Conservation (phyloP, 1,140 invertebrate genomes). For the Sipha flava region DNA sequence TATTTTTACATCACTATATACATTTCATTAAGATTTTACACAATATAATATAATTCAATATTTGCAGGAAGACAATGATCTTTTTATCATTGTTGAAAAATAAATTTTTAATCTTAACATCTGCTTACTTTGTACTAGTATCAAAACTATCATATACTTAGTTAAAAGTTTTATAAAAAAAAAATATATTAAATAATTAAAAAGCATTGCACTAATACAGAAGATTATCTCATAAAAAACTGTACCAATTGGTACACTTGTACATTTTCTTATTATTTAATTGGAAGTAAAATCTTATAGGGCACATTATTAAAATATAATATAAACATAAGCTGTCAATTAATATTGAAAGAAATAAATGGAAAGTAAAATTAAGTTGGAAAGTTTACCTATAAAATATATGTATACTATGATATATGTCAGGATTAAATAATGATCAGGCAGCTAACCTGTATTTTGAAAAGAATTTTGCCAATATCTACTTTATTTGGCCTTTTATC, state of each 20-base stretch:
- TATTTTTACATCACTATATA: constrained; percentile 30
- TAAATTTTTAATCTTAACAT: constrained; percentile 4
- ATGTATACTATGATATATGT: too few relatives aligned
- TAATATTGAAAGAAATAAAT: not conserved
- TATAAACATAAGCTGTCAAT: not conserved
- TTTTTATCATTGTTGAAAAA: constrained; percentile 28
- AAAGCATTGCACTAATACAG: not conserved
- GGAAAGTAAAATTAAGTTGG: not conserved
- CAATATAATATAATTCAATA: not conserved
- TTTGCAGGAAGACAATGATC: constrained; percentile 31
- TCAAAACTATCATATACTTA: constrained; percentile 15
- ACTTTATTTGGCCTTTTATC: too few relatives aligned
- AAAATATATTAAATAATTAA: not conserved
- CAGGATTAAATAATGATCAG: too few relatives aligned
- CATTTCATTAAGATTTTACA: constrained; percentile 14
- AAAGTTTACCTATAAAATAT: not conserved
- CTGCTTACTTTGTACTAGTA: constrained; percentile 23
- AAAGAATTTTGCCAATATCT: too few relatives aligned
- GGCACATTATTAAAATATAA: not conserved
- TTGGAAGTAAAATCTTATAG: not conserved
- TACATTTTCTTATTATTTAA: not conserved
- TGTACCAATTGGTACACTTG: not conserved
- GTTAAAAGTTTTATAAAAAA: not conserved
- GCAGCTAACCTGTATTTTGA: too few relatives aligned
- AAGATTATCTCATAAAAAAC: not conserved